Percentiles rank a stretch among this genome's conserved stretches.
These are phyloP conservation scores for Chrysotoxum bicinctum DNA, from an alignment of 2,888 invertebrate genomes.

Conservation along the genomic window DNA sequence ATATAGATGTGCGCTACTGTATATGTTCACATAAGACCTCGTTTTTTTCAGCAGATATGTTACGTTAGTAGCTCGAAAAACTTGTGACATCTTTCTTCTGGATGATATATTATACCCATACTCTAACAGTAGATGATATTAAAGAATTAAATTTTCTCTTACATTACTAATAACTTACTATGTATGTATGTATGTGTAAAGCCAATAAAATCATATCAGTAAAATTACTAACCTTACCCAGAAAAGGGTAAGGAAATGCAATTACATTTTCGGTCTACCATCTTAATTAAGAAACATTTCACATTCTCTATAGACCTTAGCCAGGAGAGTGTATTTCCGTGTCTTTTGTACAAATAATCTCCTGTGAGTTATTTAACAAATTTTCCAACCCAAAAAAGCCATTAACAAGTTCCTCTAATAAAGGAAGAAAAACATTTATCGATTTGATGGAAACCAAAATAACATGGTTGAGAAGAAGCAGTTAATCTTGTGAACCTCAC, in stretches of 20 bases:
- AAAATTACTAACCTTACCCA: background rate
- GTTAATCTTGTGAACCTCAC: background rate
- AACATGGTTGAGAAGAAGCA: background rate
- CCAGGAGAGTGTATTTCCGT: background rate
- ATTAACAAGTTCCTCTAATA: background rate
- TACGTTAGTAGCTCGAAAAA: too few species aligned
- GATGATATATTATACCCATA: too few species aligned
- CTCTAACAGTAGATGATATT: too few species aligned
- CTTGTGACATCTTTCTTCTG: too few species aligned
- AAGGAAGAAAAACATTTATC: background rate
- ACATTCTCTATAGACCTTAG: background rate
- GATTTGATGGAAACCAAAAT: background rate
- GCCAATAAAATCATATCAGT: too few species aligned
- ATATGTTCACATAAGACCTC: too few species aligned
- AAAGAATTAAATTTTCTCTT: too few species aligned
- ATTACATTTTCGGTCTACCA: background rate
- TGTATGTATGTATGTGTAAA: too few species aligned
- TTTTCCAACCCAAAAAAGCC: background rate
- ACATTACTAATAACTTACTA: too few species aligned
- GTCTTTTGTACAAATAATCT: background rate
- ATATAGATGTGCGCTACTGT: too few species aligned
- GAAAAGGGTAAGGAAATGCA: background rate
- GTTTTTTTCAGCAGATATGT: too few species aligned
- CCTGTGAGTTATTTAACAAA: background rate
- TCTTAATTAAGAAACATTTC: background rate